Base-by-base conservation (phyloP, 2,113 vertebrate species). In the Panthera uncia region DNA sequence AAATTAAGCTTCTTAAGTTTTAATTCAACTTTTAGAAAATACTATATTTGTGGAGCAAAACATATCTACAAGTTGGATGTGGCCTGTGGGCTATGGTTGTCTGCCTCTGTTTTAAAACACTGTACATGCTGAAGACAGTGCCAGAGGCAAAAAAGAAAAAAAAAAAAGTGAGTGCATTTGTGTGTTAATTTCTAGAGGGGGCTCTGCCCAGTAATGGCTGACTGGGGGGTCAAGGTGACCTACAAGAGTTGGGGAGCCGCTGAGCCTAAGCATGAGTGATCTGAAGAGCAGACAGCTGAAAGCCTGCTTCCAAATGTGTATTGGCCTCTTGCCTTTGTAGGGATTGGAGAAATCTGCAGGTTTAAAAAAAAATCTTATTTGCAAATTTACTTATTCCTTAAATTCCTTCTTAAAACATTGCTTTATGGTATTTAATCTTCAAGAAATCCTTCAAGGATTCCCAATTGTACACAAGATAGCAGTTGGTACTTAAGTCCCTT, bases 371-470 rank as follows among this genome's bases (percentile, higher is more conserved):
- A 97, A 95, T 98, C 95, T 93, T 97, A 98, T 98, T 98, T 98
- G 97, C 88, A 98, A 96, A 98, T 98, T 76, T 97, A 98, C 97
- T 98, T 98, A 96, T 82, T 91, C 91, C 90, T 98, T 97, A 96
- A 98, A 98, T 92, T 98, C 91, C 84, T 97, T 98, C 88, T 96
- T 96, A 98, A 97, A 98, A 97, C 73, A 97, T 93, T 78, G 82
- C 91, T 97, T 94, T 91, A 79, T 95, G 94, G 86, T 97, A 96
- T 96, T 97, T 96, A 96, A 97, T 98, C 97, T 93, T 95, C 45
- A 63, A 5, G 18, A 96, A 97, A 97, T 97, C 96, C 93, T 97
- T 95, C 89, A 97, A 89, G 97, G 88, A 97, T 93, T 98, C 94
- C 89, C 97, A 96, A 3, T 29, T 91, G 97, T 95, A 96, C 91